Percentiles rank a stretch among this genome's conserved stretches.
phyloP scores from a whole-genome alignment of 2,113 vertebrate genomes.

The Sorex fumeus region DNA sequence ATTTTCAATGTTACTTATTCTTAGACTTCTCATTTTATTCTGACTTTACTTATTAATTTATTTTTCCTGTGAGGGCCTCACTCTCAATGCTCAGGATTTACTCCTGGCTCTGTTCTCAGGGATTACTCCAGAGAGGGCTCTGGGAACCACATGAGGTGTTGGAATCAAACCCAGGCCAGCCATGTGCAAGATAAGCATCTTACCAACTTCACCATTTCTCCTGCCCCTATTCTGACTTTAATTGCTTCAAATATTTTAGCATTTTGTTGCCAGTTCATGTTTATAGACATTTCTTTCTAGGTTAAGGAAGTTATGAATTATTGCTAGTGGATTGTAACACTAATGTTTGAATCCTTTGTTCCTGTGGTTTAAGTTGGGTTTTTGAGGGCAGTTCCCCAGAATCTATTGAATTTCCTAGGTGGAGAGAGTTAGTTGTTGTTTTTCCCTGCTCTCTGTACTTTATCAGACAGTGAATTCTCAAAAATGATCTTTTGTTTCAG shows the following conservation, averaged over 20 bases:
- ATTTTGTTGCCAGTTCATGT: not conserved
- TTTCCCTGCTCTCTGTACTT: not conserved
- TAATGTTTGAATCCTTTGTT: not conserved
- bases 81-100: too few relatives aligned
- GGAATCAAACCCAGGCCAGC: too few relatives aligned
- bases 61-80: too few relatives aligned
- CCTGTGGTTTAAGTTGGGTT: not conserved
- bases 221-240: too few relatives aligned
- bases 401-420: not conserved
- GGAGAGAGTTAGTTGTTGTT: not conserved
- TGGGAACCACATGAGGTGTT: too few relatives aligned
- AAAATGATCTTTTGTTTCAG: conserved; percentile 15
- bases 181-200: too few relatives aligned
- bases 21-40: too few relatives aligned
- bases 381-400: not conserved
- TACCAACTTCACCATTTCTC: not conserved
- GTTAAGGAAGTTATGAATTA: not conserved
- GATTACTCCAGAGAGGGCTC: too few relatives aligned
- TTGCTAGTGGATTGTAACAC: not conserved
- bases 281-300: not conserved
- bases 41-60: too few relatives aligned
- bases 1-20: too few relatives aligned
- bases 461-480: not conserved
- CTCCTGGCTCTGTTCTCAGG: too few relatives aligned
- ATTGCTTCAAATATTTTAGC: not conserved